Base-by-base conservation (phyloP, 2,888 invertebrate species). In the Parnassius glacialis region DNA sequence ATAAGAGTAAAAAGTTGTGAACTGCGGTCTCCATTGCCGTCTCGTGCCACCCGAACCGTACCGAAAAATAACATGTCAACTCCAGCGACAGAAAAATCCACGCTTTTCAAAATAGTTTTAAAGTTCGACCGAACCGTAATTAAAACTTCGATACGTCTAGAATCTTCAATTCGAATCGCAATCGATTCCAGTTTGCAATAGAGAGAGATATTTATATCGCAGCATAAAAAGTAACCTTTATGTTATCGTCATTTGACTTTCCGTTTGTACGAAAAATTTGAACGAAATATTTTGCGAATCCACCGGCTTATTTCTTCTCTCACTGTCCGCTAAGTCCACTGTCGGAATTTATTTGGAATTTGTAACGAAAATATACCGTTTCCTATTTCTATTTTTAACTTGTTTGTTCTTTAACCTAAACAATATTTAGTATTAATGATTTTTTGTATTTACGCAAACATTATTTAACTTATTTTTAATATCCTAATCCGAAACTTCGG, bases 21-120 rank as follows among this genome's bases (percentile, higher is more conserved):
- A 57, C 68, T 64, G 67, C 68, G 65, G 68, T 61, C 67, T 64
- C 57, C 63, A 63, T 13, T 48, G 48, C 48, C 68, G 69, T 58
- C 63, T 65, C 64, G 66, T 66, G 64, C 67, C 62, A 67, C 52
- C 13, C 58, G 55, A 54, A 61, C 45, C 59, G 57, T 62, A 62
- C 65, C 69, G 65, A 74, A 75, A 73, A 74, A 70, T 74, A 68
- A 73, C 74, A 76, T 70, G 66, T 72, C 65, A 67, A 60, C 59
- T 58, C 51, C 61, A 58, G 52, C 48, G 48, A 48, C 48, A 13
- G 48, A 48, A 48, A 48, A 48, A 57, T 50, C 57, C 52, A 13
- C 25, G 53, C 61, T 57, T 62, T 57, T 48, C 10, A 48, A 57
- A 62, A 53, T 16, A 47, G 57, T 52, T 62, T 53, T 47, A 53